Percentiles rank a stretch among this genome's conserved stretches.
Evolutionary conservation across 2,888 invertebrate species (phyloP).

Genomic region (Cosmopolites sordidus): DNA sequence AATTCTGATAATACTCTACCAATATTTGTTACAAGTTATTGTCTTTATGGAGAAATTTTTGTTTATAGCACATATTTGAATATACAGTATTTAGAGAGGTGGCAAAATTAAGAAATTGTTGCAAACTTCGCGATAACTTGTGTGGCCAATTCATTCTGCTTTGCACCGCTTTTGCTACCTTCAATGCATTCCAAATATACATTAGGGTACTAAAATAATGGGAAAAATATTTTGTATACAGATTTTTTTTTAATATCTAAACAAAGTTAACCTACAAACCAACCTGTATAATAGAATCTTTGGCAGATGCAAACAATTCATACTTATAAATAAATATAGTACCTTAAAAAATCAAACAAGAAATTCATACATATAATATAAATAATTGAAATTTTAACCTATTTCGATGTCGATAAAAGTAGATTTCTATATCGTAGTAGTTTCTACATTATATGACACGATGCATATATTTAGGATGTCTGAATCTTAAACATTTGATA

Average conservation of each 20-base stretch:
- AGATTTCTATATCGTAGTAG: no score
- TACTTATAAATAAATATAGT: no score
- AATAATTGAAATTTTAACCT: no score
- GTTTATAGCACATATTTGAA: conserved; percentile 81
- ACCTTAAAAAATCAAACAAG: no score
- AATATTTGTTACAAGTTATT: conserved; percentile 76
- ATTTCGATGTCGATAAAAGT: no score
- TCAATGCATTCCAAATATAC: conserved; percentile 84
- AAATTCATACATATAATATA: no score
- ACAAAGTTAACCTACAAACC: conserved; percentile 36
- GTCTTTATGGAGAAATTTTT: conserved; percentile 89
- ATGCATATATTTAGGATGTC: no score
- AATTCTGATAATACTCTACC: conserved; percentile 90
- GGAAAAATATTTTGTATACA: no score
- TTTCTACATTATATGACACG: no score
- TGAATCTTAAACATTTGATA: no score
- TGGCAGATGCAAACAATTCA: conserved; percentile 82
- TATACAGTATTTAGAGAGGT: conserved; percentile 83
- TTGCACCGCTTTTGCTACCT: conserved; percentile 82
- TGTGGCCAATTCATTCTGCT: conserved; percentile 88
- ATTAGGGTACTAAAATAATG: conserved; percentile 71
- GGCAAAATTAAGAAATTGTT: conserved; percentile 83
- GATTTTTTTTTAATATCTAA: no score
- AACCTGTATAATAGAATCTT: conserved; percentile 86
- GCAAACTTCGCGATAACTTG: conserved; percentile 95